These are phyloP conservation scores for Archips crataeganus DNA, from an alignment of 2,888 invertebrate genomes.

Conservation along the genomic window DNA sequence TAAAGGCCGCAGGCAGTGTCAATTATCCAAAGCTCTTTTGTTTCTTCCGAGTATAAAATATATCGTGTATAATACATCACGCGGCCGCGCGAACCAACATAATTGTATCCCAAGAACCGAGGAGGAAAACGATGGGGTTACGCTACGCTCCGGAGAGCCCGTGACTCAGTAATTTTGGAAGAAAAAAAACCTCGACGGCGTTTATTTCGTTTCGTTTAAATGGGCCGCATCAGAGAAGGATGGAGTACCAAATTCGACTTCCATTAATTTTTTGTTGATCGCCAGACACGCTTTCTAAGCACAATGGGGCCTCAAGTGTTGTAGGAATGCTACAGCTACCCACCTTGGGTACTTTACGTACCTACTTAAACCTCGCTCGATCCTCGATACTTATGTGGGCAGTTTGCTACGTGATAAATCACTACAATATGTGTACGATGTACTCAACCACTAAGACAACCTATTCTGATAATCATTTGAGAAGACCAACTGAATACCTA, in stretches of 20 bases:
- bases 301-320: constrained; percentile 42
- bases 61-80: constrained; percentile 44
- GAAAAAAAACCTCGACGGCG: constrained; percentile 54
- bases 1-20: constrained; percentile 45
- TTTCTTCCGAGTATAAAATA: constrained; percentile 60
- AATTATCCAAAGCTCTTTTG: constrained; percentile 65
- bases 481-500: neutral
- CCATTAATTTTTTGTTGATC: constrained; percentile 71
- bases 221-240: constrained; percentile 54
- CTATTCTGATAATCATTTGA: neutral
- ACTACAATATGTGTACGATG: neutral
- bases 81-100: constrained; percentile 57
- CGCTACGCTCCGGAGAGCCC: constrained; percentile 73
- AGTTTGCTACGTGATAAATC: constrained; percentile 20
- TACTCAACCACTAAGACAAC: neutral
- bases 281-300: constrained; percentile 57
- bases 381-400: constrained; percentile 16
- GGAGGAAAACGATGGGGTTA: constrained; percentile 75
- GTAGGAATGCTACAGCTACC: constrained; percentile 30
- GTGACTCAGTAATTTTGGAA: constrained; percentile 70
- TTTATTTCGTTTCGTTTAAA: constrained; percentile 54
- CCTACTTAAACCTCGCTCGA: neutral
- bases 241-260: constrained; percentile 58
- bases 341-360: constrained; percentile 2
- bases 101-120: constrained; percentile 80